These are phyloP conservation scores for Rotaria macrura DNA, from an alignment of 2,888 invertebrate species.

Conservation along the genomic window DNA sequence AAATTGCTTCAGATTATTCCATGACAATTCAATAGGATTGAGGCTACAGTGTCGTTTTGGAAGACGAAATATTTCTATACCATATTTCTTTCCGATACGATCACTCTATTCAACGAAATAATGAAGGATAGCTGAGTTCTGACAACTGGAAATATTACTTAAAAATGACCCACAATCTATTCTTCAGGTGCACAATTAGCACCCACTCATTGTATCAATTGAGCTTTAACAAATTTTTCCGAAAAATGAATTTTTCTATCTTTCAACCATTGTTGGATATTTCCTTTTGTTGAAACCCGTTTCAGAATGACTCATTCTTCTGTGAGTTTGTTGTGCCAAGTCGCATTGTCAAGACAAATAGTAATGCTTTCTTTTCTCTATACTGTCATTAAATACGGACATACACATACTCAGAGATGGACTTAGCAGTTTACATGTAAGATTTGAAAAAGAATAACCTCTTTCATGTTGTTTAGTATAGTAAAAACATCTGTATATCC, in stretches of 20 bases:
- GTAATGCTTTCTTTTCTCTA: neutral
- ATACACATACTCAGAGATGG: too few relatives aligned
- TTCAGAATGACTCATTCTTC: neutral
- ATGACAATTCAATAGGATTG: neutral
- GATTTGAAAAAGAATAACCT: neutral
- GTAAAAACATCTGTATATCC: neutral
- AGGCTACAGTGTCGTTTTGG: neutral
- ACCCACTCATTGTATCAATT: neutral
- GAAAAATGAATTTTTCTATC: too few relatives aligned
- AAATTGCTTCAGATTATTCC: neutral
- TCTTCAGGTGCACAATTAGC: neutral
- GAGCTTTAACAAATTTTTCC: neutral
- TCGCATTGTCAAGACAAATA: neutral
- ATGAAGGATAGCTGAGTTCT: neutral
- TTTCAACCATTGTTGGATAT: neutral
- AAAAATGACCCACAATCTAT: neutral
- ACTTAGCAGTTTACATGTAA: too few relatives aligned
- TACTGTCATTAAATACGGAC: too few relatives aligned
- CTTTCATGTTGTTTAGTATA: neutral
- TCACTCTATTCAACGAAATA: neutral
- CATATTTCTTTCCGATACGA: neutral
- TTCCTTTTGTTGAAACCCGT: neutral
- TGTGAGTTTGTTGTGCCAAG: neutral
- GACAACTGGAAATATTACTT: neutral
- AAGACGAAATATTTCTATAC: neutral